phyloP scores from a whole-genome alignment of 2,797 vertebrate species.

The Hapalemur alaotrensis region DNA sequence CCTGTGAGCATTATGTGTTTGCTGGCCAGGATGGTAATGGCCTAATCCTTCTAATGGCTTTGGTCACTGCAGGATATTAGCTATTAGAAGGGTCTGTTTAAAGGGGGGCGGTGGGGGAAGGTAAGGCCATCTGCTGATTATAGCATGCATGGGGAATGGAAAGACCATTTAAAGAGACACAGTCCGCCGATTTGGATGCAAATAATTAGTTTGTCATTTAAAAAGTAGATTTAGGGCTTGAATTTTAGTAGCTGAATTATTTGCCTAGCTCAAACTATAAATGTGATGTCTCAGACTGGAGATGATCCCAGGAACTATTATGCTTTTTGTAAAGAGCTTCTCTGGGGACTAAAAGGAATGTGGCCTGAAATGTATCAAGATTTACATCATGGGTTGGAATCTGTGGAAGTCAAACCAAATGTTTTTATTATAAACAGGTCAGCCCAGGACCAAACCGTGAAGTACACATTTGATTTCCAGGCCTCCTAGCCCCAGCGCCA shows the following conservation, averaged over 20 bases:
- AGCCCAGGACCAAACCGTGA: neutral
- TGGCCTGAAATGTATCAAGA: neutral
- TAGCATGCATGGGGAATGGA: neutral
- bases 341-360: conserved; percentile 53
- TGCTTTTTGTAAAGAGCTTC: conserved; percentile 30
- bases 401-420: conserved; percentile 49
- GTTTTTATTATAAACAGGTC: conserved; percentile 62
- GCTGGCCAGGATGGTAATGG: conserved; percentile 57
- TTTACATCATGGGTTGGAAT: conserved; percentile 14
- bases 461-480: neutral
- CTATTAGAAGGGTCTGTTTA: conserved; percentile 71
- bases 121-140: conserved; percentile 72
- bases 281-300: neutral
- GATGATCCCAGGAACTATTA: neutral
- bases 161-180: conserved; percentile 66
- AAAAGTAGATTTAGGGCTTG: neutral
- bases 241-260: conserved; percentile 16
- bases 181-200: neutral
- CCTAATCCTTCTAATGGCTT: conserved; percentile 69
- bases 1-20: conserved; percentile 39
- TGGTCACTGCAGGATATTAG: conserved; percentile 70
- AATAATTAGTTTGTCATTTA: neutral
- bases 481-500: neutral
- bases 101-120: neutral
- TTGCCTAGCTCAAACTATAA: neutral